Conservation (phyloP, 2,888 invertebrate genomes). For the Mythimna ferrago region DNA sequence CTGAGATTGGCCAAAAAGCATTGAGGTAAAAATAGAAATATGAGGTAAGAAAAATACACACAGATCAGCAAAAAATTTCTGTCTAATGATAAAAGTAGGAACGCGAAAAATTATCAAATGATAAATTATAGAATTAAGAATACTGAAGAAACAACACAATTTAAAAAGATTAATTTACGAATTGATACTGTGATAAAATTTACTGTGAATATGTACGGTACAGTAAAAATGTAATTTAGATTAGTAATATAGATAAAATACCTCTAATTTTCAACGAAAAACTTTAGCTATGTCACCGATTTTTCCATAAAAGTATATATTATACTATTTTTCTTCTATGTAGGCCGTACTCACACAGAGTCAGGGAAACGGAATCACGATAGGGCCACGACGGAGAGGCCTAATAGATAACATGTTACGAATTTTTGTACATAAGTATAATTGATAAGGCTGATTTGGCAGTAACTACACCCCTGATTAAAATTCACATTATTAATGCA, state of each 20-base stretch:
- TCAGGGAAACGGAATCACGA: too few species aligned
- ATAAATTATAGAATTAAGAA: conserved; percentile 22
- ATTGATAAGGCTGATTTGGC: too few species aligned
- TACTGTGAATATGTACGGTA: too few species aligned
- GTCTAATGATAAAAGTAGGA: background rate
- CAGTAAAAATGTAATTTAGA: background rate
- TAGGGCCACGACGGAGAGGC: too few species aligned
- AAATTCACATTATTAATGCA: background rate
- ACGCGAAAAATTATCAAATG: conserved; percentile 28
- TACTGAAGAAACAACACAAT: conserved; percentile 22
- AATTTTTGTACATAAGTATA: too few species aligned
- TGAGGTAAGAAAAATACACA: conserved; percentile 18
- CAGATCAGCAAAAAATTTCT: background rate
- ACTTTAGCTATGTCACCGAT: too few species aligned
- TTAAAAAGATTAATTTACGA: conserved; percentile 8
- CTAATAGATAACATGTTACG: too few species aligned
- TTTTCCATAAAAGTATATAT: too few species aligned
- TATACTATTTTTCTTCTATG: too few species aligned
- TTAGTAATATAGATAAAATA: background rate
- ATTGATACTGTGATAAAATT: background rate
- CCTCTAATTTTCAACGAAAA: background rate
- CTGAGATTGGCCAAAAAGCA: background rate
- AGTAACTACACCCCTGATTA: too few species aligned
- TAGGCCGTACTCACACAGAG: too few species aligned
- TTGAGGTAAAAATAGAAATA: conserved; percentile 3